phyloP scores from a whole-genome alignment of 1,140 invertebrate species.

The Trichonephila clavipes region DNA sequence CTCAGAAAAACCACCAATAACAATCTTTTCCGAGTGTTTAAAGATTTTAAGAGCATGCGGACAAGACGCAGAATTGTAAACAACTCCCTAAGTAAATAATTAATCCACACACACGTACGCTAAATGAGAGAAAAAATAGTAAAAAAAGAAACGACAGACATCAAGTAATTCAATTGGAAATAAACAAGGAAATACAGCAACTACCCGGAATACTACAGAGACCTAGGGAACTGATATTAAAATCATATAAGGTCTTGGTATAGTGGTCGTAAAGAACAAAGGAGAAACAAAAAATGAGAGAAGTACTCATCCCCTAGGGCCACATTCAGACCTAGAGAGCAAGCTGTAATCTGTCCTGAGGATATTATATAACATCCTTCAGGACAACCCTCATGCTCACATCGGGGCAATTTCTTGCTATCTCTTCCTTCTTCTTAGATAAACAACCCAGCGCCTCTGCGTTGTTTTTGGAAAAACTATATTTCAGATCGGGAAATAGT shows the following conservation, averaged over 20 bases:
- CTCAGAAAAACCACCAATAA: background rate
- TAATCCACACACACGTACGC: conserved; percentile 2
- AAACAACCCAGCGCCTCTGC: conserved; percentile 56
- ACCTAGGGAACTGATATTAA: conserved; percentile 66
- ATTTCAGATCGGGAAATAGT: conserved; percentile 30
- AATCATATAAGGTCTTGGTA: conserved; percentile 65
- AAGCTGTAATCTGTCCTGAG: conserved; percentile 72
- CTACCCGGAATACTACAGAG: conserved; percentile 22
- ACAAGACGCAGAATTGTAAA: background rate
- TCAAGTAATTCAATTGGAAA: conserved; percentile 64
- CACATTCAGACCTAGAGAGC: conserved; percentile 60
- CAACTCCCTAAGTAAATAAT: conserved; percentile 36
- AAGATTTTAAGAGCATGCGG: background rate
- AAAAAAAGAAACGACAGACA: conserved; percentile 31
- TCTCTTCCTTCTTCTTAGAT: conserved; percentile 43
- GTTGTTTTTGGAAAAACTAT: conserved; percentile 4
- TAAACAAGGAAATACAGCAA: conserved; percentile 54
- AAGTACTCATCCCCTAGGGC: conserved; percentile 45
- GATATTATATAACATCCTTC: conserved; percentile 68
- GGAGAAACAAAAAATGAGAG: conserved; percentile 36
- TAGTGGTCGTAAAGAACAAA: conserved; percentile 47
- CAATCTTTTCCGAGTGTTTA: background rate
- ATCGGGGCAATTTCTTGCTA: conserved; percentile 52
- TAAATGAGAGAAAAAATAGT: conserved; percentile 32
- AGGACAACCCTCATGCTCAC: conserved; percentile 48